These are phyloP conservation scores for Nymphalis io DNA, from an alignment of 1,140 invertebrate genomes.

Conservation along the genomic window DNA sequence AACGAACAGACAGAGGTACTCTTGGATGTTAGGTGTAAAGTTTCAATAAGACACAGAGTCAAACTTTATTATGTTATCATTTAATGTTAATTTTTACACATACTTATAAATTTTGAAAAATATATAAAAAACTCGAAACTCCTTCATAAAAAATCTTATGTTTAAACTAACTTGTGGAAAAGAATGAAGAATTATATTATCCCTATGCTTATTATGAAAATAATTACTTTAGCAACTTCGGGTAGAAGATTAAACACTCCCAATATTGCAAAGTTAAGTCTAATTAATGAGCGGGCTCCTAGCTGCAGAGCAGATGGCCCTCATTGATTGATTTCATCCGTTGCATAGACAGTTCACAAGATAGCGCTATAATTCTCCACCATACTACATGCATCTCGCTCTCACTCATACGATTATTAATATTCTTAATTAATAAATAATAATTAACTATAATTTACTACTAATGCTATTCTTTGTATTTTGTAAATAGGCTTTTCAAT, in stretches of 20 bases:
- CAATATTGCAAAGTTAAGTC: slow-evolving; percentile 27
- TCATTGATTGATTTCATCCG: slow-evolving; percentile 16
- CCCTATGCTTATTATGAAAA: neutral
- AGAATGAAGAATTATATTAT: neutral
- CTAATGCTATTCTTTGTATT: no score
- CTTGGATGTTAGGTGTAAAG: no score
- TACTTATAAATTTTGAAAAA: no score
- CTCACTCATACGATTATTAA: neutral
- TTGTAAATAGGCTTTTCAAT: no score
- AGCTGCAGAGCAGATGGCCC: slow-evolving; percentile 16
- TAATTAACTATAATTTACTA: no score
- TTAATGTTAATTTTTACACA: no score
- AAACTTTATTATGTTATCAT: no score
- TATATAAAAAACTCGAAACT: no score
- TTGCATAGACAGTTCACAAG: slow-evolving; percentile 7
- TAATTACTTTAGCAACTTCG: neutral
- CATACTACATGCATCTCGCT: neutral
- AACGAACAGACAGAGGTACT: no score
- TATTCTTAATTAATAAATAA: no score
- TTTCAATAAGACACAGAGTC: no score
- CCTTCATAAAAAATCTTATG: no score
- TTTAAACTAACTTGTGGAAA: neutral
- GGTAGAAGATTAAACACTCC: neutral
- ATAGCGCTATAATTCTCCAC: neutral
- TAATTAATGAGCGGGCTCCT: slow-evolving; percentile 9